Evolutionary conservation across 1,140 invertebrate genomes (phyloP).

Genomic region (Colletes latitarsis): DNA sequence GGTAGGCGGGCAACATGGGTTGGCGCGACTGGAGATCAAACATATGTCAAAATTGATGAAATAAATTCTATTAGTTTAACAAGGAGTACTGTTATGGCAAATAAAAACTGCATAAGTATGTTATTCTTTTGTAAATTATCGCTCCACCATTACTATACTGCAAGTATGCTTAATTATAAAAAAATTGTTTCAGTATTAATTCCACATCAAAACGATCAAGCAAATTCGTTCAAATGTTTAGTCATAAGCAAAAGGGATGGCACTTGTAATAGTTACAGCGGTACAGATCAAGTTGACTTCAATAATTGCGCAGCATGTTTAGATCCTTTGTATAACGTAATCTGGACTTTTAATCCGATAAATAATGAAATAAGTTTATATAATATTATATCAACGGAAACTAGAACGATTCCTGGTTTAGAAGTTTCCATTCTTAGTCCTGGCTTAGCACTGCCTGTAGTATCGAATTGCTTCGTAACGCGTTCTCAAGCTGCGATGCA

Average conservation of each 20-base stretch:
- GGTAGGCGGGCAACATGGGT: slow-evolving; percentile 95
- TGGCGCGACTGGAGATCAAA: slow-evolving; percentile 96
- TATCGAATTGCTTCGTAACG: slow-evolving; percentile 87
- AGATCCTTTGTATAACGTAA: slow-evolving; percentile 93
- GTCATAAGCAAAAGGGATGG: slow-evolving; percentile 93
- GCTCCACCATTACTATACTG: slow-evolving; percentile 25
- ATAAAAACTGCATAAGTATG: slow-evolving; percentile 91
- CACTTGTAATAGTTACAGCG: slow-evolving; percentile 90
- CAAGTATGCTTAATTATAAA: slow-evolving; percentile 15
- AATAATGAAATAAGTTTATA: slow-evolving; percentile 89
- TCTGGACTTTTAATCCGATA: slow-evolving; percentile 90
- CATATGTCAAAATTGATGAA: slow-evolving; percentile 96
- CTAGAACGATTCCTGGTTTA: slow-evolving; percentile 74
- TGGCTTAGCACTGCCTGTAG: slow-evolving; percentile 90
- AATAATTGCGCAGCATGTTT: slow-evolving; percentile 88
- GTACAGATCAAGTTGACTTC: slow-evolving; percentile 90
- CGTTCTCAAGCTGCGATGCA: slow-evolving; percentile 93
- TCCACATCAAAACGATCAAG: slow-evolving; percentile 85
- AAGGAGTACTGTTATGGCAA: slow-evolving; percentile 93
- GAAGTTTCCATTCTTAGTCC: slow-evolving; percentile 86
- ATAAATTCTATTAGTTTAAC: slow-evolving; percentile 94
- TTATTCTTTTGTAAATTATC: slow-evolving; percentile 34
- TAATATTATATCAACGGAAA: slow-evolving; percentile 89
- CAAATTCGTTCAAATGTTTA: slow-evolving; percentile 88
- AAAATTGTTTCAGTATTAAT: slow-evolving; percentile 84